Evolutionary conservation across 2,113 vertebrate genomes (phyloP), one percentile per base, ranked within the genome.

Genomic region (Forbesichthys papilliferus): DNA sequence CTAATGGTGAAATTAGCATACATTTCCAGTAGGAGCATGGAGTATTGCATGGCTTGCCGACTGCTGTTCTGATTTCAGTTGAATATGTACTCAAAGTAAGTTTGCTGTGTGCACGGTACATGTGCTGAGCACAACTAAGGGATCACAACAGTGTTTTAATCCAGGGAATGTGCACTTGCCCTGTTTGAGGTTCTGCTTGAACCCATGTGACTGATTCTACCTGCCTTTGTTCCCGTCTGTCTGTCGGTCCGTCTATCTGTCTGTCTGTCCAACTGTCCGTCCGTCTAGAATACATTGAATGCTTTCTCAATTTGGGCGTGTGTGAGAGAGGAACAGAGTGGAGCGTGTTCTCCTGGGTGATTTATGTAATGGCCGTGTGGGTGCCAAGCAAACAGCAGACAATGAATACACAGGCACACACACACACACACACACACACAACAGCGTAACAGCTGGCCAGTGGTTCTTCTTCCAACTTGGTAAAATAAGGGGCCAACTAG

Each of bases 341-440:
- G 75, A 74, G 47, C 20, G 36, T 52, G 74, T 77, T 55, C 20
- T 74, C 76, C 74, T 75, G 66, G 66, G 64, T 55, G 63, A 73
- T 74, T 54, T 54, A 54, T n/a, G 7, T 54, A 54, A 54, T 54
- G 61, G 68, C 62, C 71, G 34, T 53, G 63, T 57, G 70, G 66
- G 70, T 70, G 68, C 83, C 46, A 73, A 14, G 61, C 46, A 68
- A 47, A 48, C 58, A 66, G 42, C 52, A 64, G 46, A 72, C 74
- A 70, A 52, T 14, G 13, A 52, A 52, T 14, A 55, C 53, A 18
- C n/a, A 55, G 3, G 13, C 14, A 55, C 11, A 18, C 53, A 9
- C 53, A 16, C 14, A 55, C 53, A 83, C 48, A 11, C 47, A 71
- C 11, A 61, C 49, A 58, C 62, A 61, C 27, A 46, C 20, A 52